phyloP scores from a whole-genome alignment of 1,140 invertebrate genomes.

The Brachionus paranguensis region DNA sequence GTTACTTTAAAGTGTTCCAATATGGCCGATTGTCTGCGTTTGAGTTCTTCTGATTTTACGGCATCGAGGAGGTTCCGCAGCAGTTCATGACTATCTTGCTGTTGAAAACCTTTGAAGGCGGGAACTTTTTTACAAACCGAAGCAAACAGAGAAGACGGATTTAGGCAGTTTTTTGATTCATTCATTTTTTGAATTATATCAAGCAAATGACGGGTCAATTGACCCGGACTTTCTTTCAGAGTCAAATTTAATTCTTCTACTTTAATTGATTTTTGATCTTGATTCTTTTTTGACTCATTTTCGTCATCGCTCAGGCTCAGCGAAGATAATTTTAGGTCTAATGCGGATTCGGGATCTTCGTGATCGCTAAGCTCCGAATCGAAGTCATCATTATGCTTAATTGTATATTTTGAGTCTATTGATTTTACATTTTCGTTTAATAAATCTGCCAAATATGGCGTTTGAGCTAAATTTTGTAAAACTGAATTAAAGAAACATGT shows the following conservation, averaged over 20 bases:
- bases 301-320: background rate
- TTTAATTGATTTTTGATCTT: slow-evolving; percentile 15
- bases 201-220: background rate
- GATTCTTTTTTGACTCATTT: background rate
- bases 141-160: background rate
- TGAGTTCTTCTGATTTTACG: slow-evolving; percentile 64
- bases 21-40: slow-evolving; percentile 48
- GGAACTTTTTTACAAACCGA: slow-evolving; percentile 53
- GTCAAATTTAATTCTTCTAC: background rate
- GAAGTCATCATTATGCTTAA: slow-evolving; percentile 31
- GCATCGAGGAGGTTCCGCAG: slow-evolving; percentile 78
- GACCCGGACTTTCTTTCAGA: background rate
- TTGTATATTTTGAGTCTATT: background rate
- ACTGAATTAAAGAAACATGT: slow-evolving; percentile 95
- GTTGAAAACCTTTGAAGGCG: slow-evolving; percentile 83
- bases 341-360: background rate
- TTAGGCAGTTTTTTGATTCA: background rate
- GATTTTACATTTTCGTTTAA: background rate
- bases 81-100: slow-evolving; percentile 92
- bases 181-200: slow-evolving; percentile 14
- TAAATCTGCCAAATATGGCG: background rate
- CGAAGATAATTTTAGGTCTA: background rate
- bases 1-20: slow-evolving; percentile 50
- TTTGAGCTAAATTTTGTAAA: slow-evolving; percentile 62
- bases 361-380: slow-evolving; percentile 32